Base-by-base conservation (phyloP, 2,113 vertebrate genomes). In the Narcine bancroftii region DNA sequence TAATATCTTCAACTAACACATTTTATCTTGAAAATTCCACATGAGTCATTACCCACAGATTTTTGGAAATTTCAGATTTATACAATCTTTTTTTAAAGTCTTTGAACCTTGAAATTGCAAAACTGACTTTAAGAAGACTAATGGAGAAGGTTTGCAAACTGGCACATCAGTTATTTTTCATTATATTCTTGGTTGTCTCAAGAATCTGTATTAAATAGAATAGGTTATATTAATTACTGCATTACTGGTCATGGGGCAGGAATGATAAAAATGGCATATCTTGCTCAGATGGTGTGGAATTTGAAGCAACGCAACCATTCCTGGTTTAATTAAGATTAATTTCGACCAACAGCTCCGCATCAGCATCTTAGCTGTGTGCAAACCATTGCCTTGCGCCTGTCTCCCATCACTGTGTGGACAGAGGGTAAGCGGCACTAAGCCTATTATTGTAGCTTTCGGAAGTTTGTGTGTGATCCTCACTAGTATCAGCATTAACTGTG, bases 401-500 rank as follows among this genome's bases (percentile, higher is more conserved):
- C 45, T 91, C 89, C 63, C 65, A 56, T 36, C 17, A n/a, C 81
- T 36, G 53, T 60, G 81, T 87, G 81, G n/a, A n/a, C 33, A 36
- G 81, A 69, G 60, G 15, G 89, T 69, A 69, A 91, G 65, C 89
- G 29, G 63, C 24, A 11, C 47, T 91, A 91, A 91, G 89, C 63
- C 65, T 66, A 66, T 91, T 91, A 91, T 71, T 91, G 89, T 65
- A 13, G 39, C 89, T 69, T 45, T 69, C 63, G 89, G 89, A 69
- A 91, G 89, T 47, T 69, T 69, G 89, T 45, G 60, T 39, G 89
- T 33, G 89, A 24, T 24, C 89, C 89, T 69, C 63, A 45, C 36
- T 53, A 87, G 63, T 91, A 91, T 91, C 89, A 91, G 65, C 89
- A 33, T 65, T 47, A 71, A 69, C 89, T 91, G 89, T 91, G 63